Conservation (phyloP, 2,113 vertebrate species). For the Paramormyrops kingsleyae region DNA sequence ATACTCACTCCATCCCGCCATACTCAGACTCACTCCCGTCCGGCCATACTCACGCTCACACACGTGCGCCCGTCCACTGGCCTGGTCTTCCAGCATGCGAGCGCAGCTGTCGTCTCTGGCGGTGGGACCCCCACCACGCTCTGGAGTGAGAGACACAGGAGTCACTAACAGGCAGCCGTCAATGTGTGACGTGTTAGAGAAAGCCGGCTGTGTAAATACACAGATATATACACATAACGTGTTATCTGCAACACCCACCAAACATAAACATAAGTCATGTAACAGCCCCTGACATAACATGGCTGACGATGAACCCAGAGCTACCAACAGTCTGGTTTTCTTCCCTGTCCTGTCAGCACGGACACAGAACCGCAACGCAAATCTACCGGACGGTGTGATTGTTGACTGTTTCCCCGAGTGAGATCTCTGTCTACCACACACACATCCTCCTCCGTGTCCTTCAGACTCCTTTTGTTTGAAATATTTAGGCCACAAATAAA, state of each 20-base stretch:
- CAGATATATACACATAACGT: neutral
- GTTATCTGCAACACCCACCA: neutral
- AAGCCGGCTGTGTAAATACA: neutral
- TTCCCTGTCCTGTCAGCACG: neutral
- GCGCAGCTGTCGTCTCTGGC: neutral
- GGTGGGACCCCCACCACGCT: neutral
- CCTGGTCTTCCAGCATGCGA: constrained; percentile 1
- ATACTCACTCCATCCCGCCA: neutral
- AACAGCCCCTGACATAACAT: neutral
- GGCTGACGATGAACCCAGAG: neutral
- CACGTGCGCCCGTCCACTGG: neutral
- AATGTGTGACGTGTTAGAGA: neutral
- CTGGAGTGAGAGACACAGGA: neutral
- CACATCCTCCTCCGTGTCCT: neutral
- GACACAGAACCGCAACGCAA: neutral
- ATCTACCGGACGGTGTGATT: neutral
- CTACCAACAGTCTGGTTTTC: neutral
- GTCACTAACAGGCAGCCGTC: neutral
- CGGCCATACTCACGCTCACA: neutral
- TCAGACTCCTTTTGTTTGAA: neutral
- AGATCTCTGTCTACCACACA: neutral
- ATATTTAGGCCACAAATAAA: neutral
- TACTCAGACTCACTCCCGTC: neutral
- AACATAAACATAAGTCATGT: neutral
- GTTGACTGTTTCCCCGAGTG: neutral